These are phyloP conservation scores for Magallana ariakensis DNA, from an alignment of 1,140 invertebrate genomes.

Conservation along the genomic window DNA sequence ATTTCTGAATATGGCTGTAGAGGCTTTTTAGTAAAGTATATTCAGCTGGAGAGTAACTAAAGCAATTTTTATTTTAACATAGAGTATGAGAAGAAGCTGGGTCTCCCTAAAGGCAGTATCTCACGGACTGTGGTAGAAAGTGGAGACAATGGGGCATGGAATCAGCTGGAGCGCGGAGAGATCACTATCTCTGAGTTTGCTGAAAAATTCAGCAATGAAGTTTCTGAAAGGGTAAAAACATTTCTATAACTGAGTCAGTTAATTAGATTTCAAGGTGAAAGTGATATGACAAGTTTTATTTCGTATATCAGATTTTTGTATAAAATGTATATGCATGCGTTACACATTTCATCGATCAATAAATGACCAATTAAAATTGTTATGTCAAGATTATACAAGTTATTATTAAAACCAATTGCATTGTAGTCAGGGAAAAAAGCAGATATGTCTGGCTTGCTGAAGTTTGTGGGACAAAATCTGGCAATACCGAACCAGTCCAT, in stretches of 20 bases:
- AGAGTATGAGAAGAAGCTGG: constrained; percentile 72
- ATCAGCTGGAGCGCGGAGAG: constrained; percentile 74
- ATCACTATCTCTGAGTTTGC: constrained; percentile 72
- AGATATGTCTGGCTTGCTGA: constrained; percentile 66
- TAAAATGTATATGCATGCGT: no score
- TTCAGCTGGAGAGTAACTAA: no score
- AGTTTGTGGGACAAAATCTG: constrained; percentile 44
- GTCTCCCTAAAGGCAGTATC: constrained; percentile 68
- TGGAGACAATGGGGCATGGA: constrained; percentile 73
- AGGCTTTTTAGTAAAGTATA: no score
- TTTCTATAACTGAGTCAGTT: no score
- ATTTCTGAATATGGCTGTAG: no score
- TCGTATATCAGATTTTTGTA: no score
- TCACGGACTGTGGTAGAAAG: constrained; percentile 65
- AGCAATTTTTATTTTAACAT: constrained; percentile 13
- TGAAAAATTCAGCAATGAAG: constrained; percentile 73
- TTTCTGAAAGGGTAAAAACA: constrained; percentile 67
- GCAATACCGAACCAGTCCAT: constrained; percentile 73
- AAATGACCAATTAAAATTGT: neutral
- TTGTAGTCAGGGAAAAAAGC: constrained; percentile 67
- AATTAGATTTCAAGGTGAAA: no score
- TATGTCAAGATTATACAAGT: neutral
- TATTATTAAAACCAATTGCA: no score
- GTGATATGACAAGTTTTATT: no score
- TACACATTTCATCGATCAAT: neutral